Conservation (phyloP, 2,888 invertebrate species). For the Meliscaeva auricollis region DNA sequence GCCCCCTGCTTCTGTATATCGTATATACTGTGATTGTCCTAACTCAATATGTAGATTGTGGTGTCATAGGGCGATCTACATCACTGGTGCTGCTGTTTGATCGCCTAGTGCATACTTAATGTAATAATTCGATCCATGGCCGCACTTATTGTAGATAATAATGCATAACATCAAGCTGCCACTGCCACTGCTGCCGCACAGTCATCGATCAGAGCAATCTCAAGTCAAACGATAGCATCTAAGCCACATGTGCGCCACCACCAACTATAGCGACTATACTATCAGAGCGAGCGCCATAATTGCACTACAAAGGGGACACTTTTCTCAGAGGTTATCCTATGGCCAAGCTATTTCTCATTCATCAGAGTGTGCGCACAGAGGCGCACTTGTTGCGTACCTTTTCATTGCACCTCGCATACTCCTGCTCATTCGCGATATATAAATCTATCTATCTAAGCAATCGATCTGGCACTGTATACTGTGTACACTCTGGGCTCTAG, state of each 20-base stretch:
- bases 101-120: constrained; percentile 64
- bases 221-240: constrained; percentile 60
- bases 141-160: constrained; percentile 63
- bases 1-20: constrained; percentile 60
- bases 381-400: constrained; percentile 60
- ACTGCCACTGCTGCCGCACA: constrained; percentile 26
- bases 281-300: not conserved
- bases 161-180: constrained; percentile 64
- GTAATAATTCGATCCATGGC: constrained; percentile 69
- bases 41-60: not conserved
- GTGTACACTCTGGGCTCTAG: not conserved
- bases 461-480: constrained; percentile 64
- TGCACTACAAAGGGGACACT: constrained; percentile 58
- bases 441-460: constrained; percentile 74
- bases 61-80: constrained; percentile 70
- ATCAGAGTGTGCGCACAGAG: constrained; percentile 44
- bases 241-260: constrained; percentile 39
- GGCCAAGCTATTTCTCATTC: constrained; percentile 60
- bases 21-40: not conserved
- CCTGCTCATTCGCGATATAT: constrained; percentile 48
- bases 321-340: constrained; percentile 34
- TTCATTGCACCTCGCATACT: not conserved
- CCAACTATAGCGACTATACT: not conserved
- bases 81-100: constrained; percentile 18
- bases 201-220: constrained; percentile 72